phyloP scores from a whole-genome alignment of 2,888 invertebrate genomes.

The Rosalia funebris region DNA sequence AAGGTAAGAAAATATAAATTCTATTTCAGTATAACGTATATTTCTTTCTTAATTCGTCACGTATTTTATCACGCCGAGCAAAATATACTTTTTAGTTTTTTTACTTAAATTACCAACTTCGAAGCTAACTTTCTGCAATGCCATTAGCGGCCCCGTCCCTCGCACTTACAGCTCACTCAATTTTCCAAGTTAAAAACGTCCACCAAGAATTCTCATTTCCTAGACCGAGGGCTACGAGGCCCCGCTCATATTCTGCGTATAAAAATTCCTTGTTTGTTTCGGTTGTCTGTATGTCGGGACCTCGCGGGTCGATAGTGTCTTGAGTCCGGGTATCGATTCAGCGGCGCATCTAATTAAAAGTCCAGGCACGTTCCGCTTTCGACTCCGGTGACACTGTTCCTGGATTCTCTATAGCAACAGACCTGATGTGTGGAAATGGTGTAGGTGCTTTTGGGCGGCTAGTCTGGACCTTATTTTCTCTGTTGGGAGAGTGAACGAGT shows the following conservation, averaged over 20 bases:
- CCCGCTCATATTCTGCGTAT: no score
- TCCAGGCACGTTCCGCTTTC: slow-evolving; percentile 63
- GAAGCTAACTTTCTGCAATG: background rate
- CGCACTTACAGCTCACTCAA: background rate
- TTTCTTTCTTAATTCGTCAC: background rate
- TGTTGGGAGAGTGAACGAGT: background rate
- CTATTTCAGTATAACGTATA: no score
- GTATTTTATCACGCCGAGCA: background rate
- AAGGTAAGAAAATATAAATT: no score
- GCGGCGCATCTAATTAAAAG: slow-evolving; percentile 64
- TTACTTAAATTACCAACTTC: background rate
- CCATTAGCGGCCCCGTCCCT: background rate
- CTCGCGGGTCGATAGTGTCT: slow-evolving; percentile 49
- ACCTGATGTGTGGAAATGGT: slow-evolving; percentile 33
- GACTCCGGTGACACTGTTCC: slow-evolving; percentile 66
- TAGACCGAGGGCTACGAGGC: no score
- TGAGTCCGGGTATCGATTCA: slow-evolving; percentile 61
- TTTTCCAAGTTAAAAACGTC: background rate
- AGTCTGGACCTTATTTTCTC: background rate
- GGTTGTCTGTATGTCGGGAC: slow-evolving; percentile 31
- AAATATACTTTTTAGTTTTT: background rate
- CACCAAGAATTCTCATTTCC: background rate
- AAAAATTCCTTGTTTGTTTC: slow-evolving; percentile 34
- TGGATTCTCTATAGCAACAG: slow-evolving; percentile 58
- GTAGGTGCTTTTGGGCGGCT: slow-evolving; percentile 1